A percentile compares a stretch with the other conserved stretches of the same genome.
These are phyloP conservation scores for Paguma larvata DNA, from an alignment of 2,797 vertebrate species.

Conservation along the genomic window DNA sequence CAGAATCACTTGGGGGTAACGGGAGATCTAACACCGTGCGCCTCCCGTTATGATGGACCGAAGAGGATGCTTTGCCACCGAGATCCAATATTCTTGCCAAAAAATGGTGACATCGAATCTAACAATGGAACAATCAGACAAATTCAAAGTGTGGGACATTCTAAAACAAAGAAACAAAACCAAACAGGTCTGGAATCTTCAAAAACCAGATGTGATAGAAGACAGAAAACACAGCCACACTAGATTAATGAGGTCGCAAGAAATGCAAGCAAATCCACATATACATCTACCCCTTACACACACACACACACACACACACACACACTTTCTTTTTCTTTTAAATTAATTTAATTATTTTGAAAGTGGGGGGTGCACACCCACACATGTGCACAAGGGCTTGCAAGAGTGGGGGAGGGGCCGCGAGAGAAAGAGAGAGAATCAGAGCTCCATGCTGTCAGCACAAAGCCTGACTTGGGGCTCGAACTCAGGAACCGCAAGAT, in stretches of 20 bases:
- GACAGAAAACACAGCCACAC: not conserved
- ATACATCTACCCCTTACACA: not conserved
- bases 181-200: not conserved
- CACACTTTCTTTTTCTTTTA: too few species aligned
- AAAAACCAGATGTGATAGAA: not conserved
- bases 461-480: too few species aligned
- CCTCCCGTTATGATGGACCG: not conserved
- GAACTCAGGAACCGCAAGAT: too few species aligned
- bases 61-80: not conserved
- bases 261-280: not conserved
- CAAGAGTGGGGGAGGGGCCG: too few species aligned
- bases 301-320: too few species aligned
- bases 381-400: fast-evolving
- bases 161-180: not conserved
- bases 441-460: too few species aligned
- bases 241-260: not conserved
- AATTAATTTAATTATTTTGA: too few species aligned
- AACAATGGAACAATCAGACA: not conserved
- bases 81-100: not conserved
- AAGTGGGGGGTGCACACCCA: too few species aligned
- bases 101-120: not conserved
- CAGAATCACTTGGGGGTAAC: not conserved
- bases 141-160: not conserved
- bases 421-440: too few species aligned
- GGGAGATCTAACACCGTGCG: not conserved